phyloP scores from a whole-genome alignment of 2,888 invertebrate species.

The Mechanitis messenoides region DNA sequence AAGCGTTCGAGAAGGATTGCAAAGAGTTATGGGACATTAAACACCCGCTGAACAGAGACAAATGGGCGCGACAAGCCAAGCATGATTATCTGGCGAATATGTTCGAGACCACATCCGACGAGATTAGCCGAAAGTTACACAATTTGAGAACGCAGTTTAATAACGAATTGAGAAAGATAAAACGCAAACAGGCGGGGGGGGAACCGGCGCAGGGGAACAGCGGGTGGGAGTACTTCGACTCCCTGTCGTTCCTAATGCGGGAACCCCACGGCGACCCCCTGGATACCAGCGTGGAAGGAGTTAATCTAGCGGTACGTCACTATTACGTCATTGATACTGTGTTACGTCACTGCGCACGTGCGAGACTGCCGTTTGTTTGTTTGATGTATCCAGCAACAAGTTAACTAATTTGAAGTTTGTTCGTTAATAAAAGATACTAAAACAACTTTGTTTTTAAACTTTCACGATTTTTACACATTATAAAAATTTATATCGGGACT shows the following conservation, averaged over 20 bases:
- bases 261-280: slow-evolving; percentile 46
- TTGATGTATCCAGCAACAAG: too few species aligned
- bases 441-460: too few species aligned
- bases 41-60: slow-evolving; percentile 51
- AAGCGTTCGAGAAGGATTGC: slow-evolving; percentile 55
- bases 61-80: slow-evolving; percentile 46
- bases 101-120: slow-evolving; percentile 58
- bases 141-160: slow-evolving; percentile 66
- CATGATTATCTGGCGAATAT: slow-evolving; percentile 54
- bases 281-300: slow-evolving; percentile 46
- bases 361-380: background rate
- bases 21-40: slow-evolving; percentile 61
- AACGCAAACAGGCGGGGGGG: slow-evolving; percentile 43
- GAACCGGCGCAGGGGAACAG: slow-evolving; percentile 40
- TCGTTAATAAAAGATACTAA: too few species aligned
- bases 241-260: slow-evolving; percentile 55
- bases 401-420: too few species aligned
- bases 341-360: slow-evolving; percentile 8
- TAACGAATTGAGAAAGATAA: slow-evolving; percentile 64
- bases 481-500: too few species aligned
- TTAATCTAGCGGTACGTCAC: slow-evolving; percentile 59
- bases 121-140: slow-evolving; percentile 63
- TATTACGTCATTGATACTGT: slow-evolving; percentile 16
- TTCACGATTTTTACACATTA: too few species aligned
- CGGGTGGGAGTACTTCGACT: slow-evolving; percentile 68